Percentiles rank a stretch among this genome's conserved stretches.
Evolutionary conservation across 2,888 invertebrate genomes (phyloP).

Genomic region (Malthinus seriepunctatus): DNA sequence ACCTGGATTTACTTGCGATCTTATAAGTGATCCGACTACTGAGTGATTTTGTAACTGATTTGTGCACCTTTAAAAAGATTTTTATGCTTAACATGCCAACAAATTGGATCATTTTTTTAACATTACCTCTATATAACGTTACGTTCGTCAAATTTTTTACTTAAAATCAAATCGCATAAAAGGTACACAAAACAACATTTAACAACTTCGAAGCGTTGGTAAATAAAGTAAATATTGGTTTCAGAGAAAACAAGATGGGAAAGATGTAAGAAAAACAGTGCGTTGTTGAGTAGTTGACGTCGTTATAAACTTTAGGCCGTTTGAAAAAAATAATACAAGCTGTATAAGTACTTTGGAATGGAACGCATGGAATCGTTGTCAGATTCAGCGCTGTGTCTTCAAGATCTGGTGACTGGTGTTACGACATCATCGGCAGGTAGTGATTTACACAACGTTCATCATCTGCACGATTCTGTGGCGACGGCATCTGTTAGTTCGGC

Average conservation of each 20-base stretch:
- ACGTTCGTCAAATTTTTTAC: not conserved
- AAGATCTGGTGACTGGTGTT: slow-evolving; percentile 70
- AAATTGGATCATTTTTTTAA: not conserved
- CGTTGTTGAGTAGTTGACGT: not conserved
- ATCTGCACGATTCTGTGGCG: slow-evolving; percentile 60
- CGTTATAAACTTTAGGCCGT: not conserved
- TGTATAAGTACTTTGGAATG: slow-evolving; percentile 49
- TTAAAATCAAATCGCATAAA: not conserved
- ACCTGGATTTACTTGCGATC: slow-evolving; percentile 53
- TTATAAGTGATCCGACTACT: slow-evolving; percentile 48
- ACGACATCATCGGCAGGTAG: slow-evolving; percentile 57
- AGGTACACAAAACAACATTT: not conserved
- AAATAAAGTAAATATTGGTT: not conserved
- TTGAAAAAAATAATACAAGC: slow-evolving; percentile 14
- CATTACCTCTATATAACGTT: too few relatives aligned
- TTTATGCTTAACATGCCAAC: slow-evolving; percentile 9
- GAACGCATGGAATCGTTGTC: slow-evolving; percentile 70
- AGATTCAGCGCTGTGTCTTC: slow-evolving; percentile 73
- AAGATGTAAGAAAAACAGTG: too few relatives aligned
- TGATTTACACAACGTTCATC: slow-evolving; percentile 58
- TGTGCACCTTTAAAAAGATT: slow-evolving; percentile 44
- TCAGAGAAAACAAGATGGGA: too few relatives aligned
- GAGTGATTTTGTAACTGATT: slow-evolving; percentile 53
- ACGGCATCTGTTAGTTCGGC: slow-evolving; percentile 49
- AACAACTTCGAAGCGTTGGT: not conserved